A percentile compares a stretch with the other conserved stretches of the same genome.
phyloP scores from a whole-genome alignment of 2,797 vertebrate species.

The Gambelia wislizenii region DNA sequence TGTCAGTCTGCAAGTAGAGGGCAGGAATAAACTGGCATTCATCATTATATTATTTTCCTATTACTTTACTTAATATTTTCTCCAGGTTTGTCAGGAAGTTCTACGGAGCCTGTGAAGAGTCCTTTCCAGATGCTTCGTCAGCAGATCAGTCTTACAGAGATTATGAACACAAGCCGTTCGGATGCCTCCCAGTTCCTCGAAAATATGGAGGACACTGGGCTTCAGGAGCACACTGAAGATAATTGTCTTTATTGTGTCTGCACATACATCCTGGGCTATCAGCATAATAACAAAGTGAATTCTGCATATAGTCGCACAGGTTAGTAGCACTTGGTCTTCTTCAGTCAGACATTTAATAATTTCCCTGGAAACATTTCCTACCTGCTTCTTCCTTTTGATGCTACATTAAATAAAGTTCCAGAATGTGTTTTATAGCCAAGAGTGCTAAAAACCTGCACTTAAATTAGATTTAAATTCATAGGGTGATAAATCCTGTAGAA shows the following conservation, averaged over 20 bases:
- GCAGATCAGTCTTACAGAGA: slow-evolving; percentile 97
- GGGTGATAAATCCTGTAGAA: background rate
- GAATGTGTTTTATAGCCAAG: background rate
- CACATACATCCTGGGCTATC: slow-evolving; percentile 88
- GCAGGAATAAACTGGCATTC: background rate
- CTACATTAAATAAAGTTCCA: background rate
- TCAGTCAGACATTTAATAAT: background rate
- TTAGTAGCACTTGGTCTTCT: slow-evolving; percentile 67
- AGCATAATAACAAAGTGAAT: slow-evolving; percentile 85
- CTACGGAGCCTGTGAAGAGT: slow-evolving; percentile 85
- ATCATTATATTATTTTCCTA: background rate
- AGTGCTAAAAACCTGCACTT: background rate
- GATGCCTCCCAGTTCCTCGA: slow-evolving; percentile 88
- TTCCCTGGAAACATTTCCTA: background rate
- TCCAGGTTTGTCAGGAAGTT: slow-evolving; percentile 78
- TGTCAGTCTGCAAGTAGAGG: background rate
- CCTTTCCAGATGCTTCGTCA: slow-evolving; percentile 89
- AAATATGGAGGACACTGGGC: slow-evolving; percentile 91
- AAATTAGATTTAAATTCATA: slow-evolving; percentile 18
- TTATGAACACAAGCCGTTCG: slow-evolving; percentile 93
- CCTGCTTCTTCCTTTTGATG: background rate
- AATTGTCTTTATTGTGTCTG: slow-evolving; percentile 98
- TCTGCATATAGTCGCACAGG: slow-evolving; percentile 88
- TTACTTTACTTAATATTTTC: slow-evolving; percentile 15
- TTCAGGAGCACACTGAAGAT: slow-evolving; percentile 96